Evolutionary conservation across 2,797 vertebrate genomes (phyloP).

Genomic region (Cichlasoma orientale): DNA sequence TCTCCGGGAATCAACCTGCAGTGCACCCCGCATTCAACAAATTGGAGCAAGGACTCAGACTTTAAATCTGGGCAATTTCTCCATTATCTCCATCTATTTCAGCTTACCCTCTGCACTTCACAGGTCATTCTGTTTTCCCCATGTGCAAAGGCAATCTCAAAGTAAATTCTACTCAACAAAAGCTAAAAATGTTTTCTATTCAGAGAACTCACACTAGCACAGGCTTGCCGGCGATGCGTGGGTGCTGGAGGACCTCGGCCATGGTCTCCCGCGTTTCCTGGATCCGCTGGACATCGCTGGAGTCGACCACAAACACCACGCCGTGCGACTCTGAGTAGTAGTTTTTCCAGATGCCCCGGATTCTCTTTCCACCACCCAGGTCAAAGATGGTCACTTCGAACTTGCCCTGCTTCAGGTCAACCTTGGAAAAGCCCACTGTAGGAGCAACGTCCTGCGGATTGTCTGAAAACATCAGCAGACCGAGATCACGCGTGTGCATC

Average conservation of each 20-base stretch:
- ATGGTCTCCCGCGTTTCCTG: slow-evolving; percentile 85
- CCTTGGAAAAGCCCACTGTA: slow-evolving; percentile 82
- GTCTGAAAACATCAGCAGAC: slow-evolving; percentile 44
- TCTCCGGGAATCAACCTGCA: slow-evolving; percentile 11
- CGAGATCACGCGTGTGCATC: too few species aligned
- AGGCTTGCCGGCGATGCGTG: slow-evolving; percentile 87
- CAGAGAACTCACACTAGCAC: slow-evolving; percentile 86
- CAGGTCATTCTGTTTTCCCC: not conserved
- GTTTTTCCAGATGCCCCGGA: slow-evolving; percentile 85
- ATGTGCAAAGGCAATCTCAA: not conserved
- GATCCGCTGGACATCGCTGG: slow-evolving; percentile 83
- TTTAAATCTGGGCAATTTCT: not conserved
- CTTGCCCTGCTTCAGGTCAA: slow-evolving; percentile 85
- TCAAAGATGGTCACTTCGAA: slow-evolving; percentile 89
- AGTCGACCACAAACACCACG: slow-evolving; percentile 89
- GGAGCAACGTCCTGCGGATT: slow-evolving; percentile 80
- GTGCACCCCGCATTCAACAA: not conserved
- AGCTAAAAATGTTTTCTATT: not conserved
- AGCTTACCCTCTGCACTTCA: not conserved
- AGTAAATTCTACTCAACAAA: not conserved
- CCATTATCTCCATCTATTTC: not conserved
- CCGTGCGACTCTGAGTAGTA: slow-evolving; percentile 86
- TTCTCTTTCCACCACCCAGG: slow-evolving; percentile 82
- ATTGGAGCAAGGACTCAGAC: not conserved
- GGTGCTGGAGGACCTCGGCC: slow-evolving; percentile 85